These are phyloP conservation scores for Seira musarum DNA, from an alignment of 2,888 invertebrate species.

Conservation along the genomic window DNA sequence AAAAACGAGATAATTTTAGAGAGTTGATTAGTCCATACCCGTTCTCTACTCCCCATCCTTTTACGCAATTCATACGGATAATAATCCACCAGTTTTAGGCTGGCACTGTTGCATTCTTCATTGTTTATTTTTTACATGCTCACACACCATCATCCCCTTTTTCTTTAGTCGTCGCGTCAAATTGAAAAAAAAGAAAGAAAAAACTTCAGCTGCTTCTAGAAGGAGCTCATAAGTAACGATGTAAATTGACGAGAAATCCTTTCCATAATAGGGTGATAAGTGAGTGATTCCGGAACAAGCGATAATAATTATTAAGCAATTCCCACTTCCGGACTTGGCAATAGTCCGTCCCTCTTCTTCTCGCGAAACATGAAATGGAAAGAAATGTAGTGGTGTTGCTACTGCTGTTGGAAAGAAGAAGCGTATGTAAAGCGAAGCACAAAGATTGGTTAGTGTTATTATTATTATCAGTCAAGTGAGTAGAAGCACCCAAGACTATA, in stretches of 20 bases:
- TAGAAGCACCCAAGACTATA: not conserved
- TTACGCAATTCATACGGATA: not conserved
- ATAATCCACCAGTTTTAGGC: not conserved
- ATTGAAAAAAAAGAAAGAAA: not conserved
- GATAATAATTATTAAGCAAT: conserved; percentile 51
- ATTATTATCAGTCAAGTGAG: not conserved
- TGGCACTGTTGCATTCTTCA: not conserved
- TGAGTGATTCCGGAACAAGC: conserved; percentile 40
- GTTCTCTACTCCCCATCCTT: conserved; percentile 12
- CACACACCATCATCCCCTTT: not conserved
- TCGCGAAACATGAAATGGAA: conserved; percentile 18
- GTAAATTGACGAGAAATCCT: not conserved
- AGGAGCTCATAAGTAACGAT: not conserved
- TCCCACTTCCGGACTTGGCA: conserved; percentile 45
- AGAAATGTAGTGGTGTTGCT: not conserved
- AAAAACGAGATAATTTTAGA: no score
- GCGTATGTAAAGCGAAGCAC: not conserved
- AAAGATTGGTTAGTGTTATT: not conserved
- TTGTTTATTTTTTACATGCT: no score
- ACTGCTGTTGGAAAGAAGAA: no score
- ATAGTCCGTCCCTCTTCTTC: not conserved
- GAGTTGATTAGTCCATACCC: no score
- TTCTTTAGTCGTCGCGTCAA: not conserved
- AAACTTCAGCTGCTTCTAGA: not conserved
- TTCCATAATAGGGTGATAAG: not conserved